phyloP scores from a whole-genome alignment of 92 coral and sea anemone species.

The Micromussa lordhowensis region DNA sequence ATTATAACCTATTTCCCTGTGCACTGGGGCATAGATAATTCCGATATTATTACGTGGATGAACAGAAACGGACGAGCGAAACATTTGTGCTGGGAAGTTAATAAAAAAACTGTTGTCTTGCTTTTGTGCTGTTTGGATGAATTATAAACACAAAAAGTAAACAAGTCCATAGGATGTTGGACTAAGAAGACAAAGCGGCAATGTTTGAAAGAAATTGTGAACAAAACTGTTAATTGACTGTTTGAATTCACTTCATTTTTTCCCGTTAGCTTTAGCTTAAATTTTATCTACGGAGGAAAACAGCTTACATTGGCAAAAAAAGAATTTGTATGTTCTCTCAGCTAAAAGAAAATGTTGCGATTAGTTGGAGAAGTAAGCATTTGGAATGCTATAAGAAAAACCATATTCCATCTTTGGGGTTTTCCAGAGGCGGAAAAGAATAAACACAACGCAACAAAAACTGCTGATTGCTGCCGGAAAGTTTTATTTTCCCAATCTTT shows the following conservation, averaged over 20 bases:
- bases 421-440: not conserved
- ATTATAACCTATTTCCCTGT: not conserved
- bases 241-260: not conserved
- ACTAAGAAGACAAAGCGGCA: not conserved
- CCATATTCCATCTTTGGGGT: not conserved
- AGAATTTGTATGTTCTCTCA: too few relatives aligned
- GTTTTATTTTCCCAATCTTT: not conserved
- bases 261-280: not conserved
- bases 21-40: not conserved
- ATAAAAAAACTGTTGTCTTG: not conserved
- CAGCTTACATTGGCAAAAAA: too few relatives aligned
- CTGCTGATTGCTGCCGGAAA: not conserved
- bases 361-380: too few relatives aligned
- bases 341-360: not conserved
- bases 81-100: too few relatives aligned
- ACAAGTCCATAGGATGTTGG: not conserved
- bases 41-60: too few relatives aligned
- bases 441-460: not conserved
- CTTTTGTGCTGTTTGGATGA: not conserved
- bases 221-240: not conserved
- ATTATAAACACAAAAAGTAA: not conserved
- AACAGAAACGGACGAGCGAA: too few relatives aligned
- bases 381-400: not conserved
- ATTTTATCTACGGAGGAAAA: not conserved
- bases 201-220: not conserved